Base-by-base conservation (phyloP, 1,140 invertebrate genomes). In the Pristionchus pacificus region DNA sequence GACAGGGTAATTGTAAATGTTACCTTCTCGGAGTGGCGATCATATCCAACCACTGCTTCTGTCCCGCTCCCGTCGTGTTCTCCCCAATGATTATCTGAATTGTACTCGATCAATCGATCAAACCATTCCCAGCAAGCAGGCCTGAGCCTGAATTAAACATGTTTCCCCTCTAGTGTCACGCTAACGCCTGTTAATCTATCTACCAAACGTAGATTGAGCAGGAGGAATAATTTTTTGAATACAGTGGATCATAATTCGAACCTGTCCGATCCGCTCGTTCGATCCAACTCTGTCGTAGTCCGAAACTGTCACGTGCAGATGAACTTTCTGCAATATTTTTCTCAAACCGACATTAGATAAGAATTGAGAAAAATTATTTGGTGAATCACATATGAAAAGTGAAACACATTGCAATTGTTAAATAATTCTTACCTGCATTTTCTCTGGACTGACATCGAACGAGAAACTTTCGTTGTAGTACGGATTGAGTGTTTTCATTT, bases 11-110 rank as follows among this genome's bases (percentile, higher is more conserved):
- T n/a, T n/a, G n/a, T n/a, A n/a, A n/a, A n/a, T n/a, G n/a, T n/a
- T n/a, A n/a, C n/a, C n/a, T n/a, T n/a, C n/a, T n/a, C n/a, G n/a
- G n/a, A n/a, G n/a, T n/a, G n/a, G n/a, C n/a, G n/a, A n/a, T n/a
- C n/a, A n/a, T n/a, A 81, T 95, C 93, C 80, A 93, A 86, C 92
- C 92, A 95, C 81, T 95, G 92, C 67, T 87, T 88, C 1, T 92
- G 92, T 84, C 94, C 93, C 15, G 91, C 90, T 13, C 92, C 92
- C 19, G 71, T 69, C 13, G 78, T 74, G 33, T 72, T 68, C n/a
- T 68, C 70, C 0, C 92, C 92, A 69, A 93, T 90, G 2, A 89
- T 90, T 14, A 90, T 89, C 80, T 90, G 91, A 6, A 68, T 32
- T 10, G 15, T n/a, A 30, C 6, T 49, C 38, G 19, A 6, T 49